Conservation (phyloP, 2,888 invertebrate species). For the Mayetiola destructor region DNA sequence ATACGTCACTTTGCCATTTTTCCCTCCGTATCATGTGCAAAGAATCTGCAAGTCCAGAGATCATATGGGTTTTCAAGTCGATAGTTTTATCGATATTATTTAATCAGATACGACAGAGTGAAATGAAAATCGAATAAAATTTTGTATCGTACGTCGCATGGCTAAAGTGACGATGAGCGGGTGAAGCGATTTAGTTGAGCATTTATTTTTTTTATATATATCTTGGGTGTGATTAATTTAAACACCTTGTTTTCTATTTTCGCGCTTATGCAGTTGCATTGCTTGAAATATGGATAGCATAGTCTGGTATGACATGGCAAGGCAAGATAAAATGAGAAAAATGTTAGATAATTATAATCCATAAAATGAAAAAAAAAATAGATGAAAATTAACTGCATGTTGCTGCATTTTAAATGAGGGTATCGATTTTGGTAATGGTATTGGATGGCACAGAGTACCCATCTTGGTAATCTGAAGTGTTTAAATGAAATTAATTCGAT, state of each 20-base stretch:
- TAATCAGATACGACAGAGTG: background rate
- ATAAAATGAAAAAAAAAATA: background rate
- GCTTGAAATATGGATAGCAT: too few relatives aligned
- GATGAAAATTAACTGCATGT: background rate
- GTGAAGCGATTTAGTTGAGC: background rate
- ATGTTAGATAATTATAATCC: conserved; percentile 8
- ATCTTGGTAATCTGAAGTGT: too few relatives aligned
- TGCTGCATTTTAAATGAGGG: too few relatives aligned
- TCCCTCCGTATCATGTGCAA: too few relatives aligned
- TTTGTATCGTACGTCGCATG: background rate
- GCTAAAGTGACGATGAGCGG: background rate
- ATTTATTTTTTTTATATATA: too few relatives aligned
- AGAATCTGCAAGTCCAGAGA: background rate
- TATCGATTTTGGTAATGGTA: too few relatives aligned
- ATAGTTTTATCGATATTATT: background rate
- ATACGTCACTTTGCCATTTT: background rate
- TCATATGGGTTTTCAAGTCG: background rate
- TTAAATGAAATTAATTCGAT: too few relatives aligned
- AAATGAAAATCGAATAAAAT: background rate
- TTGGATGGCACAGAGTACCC: too few relatives aligned
- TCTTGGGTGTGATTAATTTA: background rate
- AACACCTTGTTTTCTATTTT: too few relatives aligned
- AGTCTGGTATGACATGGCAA: too few relatives aligned
- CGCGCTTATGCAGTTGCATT: too few relatives aligned
- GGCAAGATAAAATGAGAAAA: background rate